Evolutionary conservation across 2,888 invertebrate species (phyloP).

Genomic region (Hyalella azteca): DNA sequence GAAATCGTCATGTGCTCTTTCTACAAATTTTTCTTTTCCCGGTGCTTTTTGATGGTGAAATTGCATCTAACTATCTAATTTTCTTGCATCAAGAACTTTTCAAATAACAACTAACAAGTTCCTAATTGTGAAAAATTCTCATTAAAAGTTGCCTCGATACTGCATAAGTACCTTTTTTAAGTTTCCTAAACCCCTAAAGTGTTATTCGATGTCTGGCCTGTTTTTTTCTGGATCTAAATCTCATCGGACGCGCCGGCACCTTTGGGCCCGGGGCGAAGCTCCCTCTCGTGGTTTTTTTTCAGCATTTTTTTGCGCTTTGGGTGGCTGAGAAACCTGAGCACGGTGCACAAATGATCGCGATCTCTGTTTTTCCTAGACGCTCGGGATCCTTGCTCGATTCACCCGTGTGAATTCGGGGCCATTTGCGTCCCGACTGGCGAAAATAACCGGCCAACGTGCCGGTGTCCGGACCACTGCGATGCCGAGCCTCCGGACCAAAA

Average conservation of each 20-base stretch:
- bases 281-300: neutral
- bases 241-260: neutral
- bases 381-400: conserved; percentile 51
- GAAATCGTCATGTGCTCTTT: too few relatives aligned
- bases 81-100: too few relatives aligned
- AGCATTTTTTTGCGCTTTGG: neutral
- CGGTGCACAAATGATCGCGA: conserved; percentile 7
- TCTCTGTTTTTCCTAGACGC: conserved; percentile 41
- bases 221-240: conserved; percentile 6
- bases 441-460: conserved; percentile 44
- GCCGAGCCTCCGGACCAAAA: conserved; percentile 40
- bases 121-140: too few relatives aligned
- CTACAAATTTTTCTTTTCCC: too few relatives aligned
- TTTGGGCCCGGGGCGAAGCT: neutral
- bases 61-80: too few relatives aligned
- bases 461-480: conserved; percentile 53
- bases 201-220: neutral
- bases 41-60: too few relatives aligned
- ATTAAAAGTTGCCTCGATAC: too few relatives aligned
- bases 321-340: conserved; percentile 9
- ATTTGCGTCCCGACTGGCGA: conserved; percentile 49
- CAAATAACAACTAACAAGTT: too few relatives aligned
- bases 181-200: too few relatives aligned
- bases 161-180: too few relatives aligned
- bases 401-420: conserved; percentile 52